phyloP scores from a whole-genome alignment of 2,113 vertebrate genomes.

The Nothocercus nigrocapillus region DNA sequence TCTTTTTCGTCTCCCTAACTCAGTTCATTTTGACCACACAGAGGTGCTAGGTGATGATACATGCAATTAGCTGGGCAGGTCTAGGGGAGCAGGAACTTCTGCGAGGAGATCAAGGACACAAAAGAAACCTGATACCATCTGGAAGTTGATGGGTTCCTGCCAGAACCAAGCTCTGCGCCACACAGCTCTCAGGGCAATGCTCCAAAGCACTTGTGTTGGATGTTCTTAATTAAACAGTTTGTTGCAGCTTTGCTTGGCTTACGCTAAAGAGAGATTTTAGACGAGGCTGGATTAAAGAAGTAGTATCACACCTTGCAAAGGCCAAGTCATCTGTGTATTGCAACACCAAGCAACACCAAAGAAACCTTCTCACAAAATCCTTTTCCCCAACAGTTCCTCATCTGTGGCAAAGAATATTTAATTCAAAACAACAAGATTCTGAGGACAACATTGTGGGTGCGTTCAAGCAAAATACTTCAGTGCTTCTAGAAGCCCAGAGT shows the following conservation, averaged over 20 bases:
- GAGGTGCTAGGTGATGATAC: neutral
- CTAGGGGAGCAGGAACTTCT: neutral
- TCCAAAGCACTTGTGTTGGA: neutral
- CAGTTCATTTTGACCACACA: neutral
- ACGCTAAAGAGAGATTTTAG: neutral
- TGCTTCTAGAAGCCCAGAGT: neutral
- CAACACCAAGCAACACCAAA: conserved; percentile 8
- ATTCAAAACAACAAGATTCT: neutral
- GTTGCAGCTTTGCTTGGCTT: neutral
- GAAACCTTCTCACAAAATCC: neutral
- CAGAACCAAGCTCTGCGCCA: neutral
- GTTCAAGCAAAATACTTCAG: neutral
- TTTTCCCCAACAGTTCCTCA: neutral
- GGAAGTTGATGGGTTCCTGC: neutral
- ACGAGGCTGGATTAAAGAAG: neutral
- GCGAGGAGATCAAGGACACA: neutral
- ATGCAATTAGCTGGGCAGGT: neutral
- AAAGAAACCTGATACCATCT: neutral
- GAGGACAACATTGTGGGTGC: neutral
- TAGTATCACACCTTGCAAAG: neutral
- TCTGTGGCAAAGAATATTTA: neutral
- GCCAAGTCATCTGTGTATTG: neutral
- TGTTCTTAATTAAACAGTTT: conserved; percentile 1
- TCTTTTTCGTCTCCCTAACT: rapidly evolving
- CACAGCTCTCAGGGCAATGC: neutral